A percentile compares a stretch with the other conserved stretches of the same genome.
Evolutionary conservation across 2,113 vertebrate genomes (phyloP).

Genomic region (Dermatemys mawii): DNA sequence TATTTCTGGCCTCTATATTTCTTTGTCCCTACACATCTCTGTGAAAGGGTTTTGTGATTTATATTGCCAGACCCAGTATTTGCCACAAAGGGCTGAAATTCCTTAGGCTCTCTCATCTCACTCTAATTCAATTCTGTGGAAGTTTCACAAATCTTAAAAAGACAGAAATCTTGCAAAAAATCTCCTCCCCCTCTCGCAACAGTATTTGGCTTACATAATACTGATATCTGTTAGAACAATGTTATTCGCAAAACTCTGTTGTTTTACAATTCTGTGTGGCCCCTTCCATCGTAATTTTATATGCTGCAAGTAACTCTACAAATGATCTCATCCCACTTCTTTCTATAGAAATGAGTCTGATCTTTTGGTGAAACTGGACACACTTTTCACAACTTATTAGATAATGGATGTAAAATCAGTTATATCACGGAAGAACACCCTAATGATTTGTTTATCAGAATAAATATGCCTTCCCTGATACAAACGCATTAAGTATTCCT

Average conservation of each 20-base stretch:
- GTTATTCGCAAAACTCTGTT: background rate
- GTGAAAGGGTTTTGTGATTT: background rate
- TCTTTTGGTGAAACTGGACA: conserved; percentile 22
- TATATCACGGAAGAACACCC: too few species aligned
- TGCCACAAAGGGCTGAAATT: background rate
- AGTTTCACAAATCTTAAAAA: conserved; percentile 30
- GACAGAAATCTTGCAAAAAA: background rate
- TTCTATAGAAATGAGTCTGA: conserved; percentile 32
- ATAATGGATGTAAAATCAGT: conserved; percentile 72
- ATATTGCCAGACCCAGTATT: background rate
- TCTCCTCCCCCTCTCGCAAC: background rate
- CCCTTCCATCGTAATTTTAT: conserved; percentile 3
- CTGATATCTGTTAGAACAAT: conserved; percentile 24
- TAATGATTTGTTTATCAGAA: too few species aligned
- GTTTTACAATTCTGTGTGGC: background rate
- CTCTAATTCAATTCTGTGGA: background rate
- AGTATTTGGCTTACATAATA: background rate
- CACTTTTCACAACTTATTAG: conserved; percentile 70
- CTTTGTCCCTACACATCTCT: background rate
- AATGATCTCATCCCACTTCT: conserved; percentile 3
- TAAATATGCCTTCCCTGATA: conserved; percentile 76
- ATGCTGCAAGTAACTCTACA: background rate
- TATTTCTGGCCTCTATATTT: background rate
- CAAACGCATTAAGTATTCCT: conserved; percentile 63
- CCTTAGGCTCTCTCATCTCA: background rate